Base-by-base conservation (phyloP, 2,113 vertebrate species). In the Hiodon tergisus region DNA sequence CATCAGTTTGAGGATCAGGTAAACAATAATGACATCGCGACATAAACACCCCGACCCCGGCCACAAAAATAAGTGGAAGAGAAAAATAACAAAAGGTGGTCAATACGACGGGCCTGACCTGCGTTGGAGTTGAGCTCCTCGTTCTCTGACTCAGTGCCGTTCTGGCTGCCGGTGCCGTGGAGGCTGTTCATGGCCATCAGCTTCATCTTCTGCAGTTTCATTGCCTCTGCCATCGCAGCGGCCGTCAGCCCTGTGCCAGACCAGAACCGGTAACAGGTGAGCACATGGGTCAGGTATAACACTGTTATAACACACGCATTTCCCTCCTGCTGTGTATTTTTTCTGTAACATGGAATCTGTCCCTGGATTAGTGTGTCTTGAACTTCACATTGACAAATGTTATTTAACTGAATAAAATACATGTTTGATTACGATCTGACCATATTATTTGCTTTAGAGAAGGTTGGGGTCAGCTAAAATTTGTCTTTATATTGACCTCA, bases 171-270 rank as follows among this genome's bases (percentile, higher is more conserved):
- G 69, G 89, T 89, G 78, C 93, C 92, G 54, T 94, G 94, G n/a
- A 94, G 88, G 73, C 85, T 92, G 75, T 93, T 95, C 90, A 97
- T 94, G 75, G 92, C 89, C 89, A 95, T 92, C 62, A 96, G 89
- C 71, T 95, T 95, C 92, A 97, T 93, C 69, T 96, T 96, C 87
- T 96, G 94, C 2, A 96, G 84, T 79, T 95, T 96, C 93, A 97
- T 93, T 0, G 94, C 93, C 73, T 96, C 95, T 1, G 93, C 93
- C 92, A 96, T 95, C 14, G 94, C 93, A 55, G 91, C 93, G 0
- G 93, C 94, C n/a, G 93, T 95, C 78, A 96, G 83, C 75, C 94
- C 95, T 96, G 87, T 31, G 31, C 31, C 31, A 31, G 31, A 31
- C 31, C 31, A 31, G 31, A 31, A 31, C 31, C 31, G 31, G 31